Evolutionary conservation across 2,113 vertebrate genomes (phyloP).

Genomic region (Ginglymostoma cirratum): DNA sequence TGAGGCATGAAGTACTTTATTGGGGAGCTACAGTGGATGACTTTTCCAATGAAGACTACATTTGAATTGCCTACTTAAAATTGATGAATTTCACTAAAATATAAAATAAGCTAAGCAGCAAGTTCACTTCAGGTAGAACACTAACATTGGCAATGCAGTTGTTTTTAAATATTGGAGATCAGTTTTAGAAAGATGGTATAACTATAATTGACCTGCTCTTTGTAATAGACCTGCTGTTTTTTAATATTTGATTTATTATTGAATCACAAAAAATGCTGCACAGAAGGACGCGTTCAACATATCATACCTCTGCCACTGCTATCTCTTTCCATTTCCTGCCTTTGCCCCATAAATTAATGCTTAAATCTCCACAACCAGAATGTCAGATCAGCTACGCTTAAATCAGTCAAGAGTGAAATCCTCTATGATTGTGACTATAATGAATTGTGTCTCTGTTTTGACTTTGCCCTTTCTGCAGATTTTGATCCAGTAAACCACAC

Average conservation of each 20-base stretch:
- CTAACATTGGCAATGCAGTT: not conserved
- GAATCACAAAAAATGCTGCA: not conserved
- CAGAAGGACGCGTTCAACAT: not conserved
- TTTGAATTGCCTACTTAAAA: not conserved
- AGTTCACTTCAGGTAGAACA: not conserved
- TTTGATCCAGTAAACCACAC: not conserved
- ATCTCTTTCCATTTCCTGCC: not conserved
- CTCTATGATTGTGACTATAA: not conserved
- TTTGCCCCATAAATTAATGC: not conserved
- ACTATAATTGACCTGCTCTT: not conserved
- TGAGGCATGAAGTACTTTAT: not conserved
- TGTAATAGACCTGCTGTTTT: not conserved
- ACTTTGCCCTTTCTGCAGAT: not conserved
- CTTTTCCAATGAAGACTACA: not conserved
- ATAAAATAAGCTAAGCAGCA: not conserved
- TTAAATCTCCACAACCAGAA: not conserved
- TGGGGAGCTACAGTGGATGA: not conserved
- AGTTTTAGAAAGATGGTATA: not conserved
- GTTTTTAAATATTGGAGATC: not conserved
- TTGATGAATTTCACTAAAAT: conserved; percentile 20
- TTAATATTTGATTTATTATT: not conserved
- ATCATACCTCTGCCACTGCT: not conserved
- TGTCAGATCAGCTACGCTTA: not conserved
- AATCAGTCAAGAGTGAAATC: not conserved
- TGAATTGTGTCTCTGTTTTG: not conserved